phyloP scores from a whole-genome alignment of 2,113 vertebrate genomes.

The Aldabrachelys gigantea region DNA sequence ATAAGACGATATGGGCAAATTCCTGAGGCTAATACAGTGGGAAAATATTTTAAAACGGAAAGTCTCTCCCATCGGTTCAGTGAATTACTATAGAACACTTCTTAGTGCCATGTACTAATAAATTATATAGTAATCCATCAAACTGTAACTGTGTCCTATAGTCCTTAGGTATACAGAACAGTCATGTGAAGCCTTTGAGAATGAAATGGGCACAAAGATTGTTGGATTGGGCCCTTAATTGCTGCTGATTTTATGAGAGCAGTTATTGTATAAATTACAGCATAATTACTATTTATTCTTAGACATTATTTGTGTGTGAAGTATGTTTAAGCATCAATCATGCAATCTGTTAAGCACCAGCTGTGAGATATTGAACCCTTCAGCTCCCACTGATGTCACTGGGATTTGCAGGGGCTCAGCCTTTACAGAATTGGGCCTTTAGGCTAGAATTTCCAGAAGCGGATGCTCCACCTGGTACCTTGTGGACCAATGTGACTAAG shows the following conservation, averaged over 20 bases:
- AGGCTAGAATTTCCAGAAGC: neutral
- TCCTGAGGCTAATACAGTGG: neutral
- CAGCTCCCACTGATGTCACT: neutral
- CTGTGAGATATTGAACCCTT: neutral
- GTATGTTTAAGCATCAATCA: neutral
- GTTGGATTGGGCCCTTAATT: neutral
- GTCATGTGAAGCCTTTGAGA: neutral
- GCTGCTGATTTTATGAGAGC: neutral
- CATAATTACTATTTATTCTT: neutral
- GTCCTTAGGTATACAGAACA: rapidly evolving
- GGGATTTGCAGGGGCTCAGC: neutral
- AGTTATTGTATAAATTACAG: rapidly evolving
- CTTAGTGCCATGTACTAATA: neutral
- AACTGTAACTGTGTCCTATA: neutral
- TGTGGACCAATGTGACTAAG: neutral
- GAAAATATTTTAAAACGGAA: neutral
- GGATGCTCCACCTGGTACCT: neutral
- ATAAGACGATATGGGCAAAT: neutral
- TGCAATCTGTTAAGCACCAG: neutral
- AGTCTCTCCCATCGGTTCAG: neutral
- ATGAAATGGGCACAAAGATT: neutral
- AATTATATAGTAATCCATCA: neutral
- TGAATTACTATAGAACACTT: neutral
- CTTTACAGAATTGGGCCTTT: neutral
- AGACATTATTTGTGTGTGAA: neutral